phyloP scores from a whole-genome alignment of 2,888 invertebrate species.

The Deilephila porcellus region DNA sequence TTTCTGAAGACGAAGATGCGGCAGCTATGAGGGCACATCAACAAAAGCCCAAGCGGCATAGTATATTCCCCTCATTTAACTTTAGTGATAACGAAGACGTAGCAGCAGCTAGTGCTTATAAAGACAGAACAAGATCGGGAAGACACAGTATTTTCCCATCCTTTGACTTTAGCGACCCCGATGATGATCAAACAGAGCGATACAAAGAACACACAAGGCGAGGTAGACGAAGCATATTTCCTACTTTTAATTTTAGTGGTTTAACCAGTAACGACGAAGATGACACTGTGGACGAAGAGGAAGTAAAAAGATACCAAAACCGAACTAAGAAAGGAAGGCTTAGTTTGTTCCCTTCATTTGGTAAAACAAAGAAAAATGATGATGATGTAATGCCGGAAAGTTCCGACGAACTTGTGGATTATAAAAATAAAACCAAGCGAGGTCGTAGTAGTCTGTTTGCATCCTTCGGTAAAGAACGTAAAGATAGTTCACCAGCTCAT shows the following conservation, averaged over 20 bases:
- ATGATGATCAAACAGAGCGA: conserved; percentile 62
- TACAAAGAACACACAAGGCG: conserved; percentile 73
- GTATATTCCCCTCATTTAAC: conserved; percentile 74
- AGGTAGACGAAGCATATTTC: conserved; percentile 76
- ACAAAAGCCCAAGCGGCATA: conserved; percentile 68
- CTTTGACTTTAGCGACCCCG: conserved; percentile 74
- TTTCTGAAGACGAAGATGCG: conserved; percentile 74
- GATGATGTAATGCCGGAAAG: conserved; percentile 75
- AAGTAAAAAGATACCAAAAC: conserved; percentile 73
- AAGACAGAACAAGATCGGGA: conserved; percentile 69
- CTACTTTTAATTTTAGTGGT: conserved; percentile 72
- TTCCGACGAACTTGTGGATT: conserved; percentile 75
- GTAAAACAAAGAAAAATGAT: conserved; percentile 67
- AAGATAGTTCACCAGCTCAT: conserved; percentile 63
- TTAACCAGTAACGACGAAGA: conserved; percentile 67
- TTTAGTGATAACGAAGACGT: conserved; percentile 68
- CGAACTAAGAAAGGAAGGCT: conserved; percentile 73
- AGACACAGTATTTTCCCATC: conserved; percentile 75
- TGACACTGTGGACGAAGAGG: conserved; percentile 73
- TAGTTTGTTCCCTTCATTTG: conserved; percentile 76
- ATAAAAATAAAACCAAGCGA: conserved; percentile 72
- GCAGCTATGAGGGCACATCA: conserved; percentile 60
- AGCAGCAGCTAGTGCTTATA: conserved; percentile 59
- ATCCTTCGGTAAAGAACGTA: conserved; percentile 74
- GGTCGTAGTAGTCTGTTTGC: conserved; percentile 75